Conservation (phyloP, 1,140 invertebrate species). For the Bombus impatiens region DNA sequence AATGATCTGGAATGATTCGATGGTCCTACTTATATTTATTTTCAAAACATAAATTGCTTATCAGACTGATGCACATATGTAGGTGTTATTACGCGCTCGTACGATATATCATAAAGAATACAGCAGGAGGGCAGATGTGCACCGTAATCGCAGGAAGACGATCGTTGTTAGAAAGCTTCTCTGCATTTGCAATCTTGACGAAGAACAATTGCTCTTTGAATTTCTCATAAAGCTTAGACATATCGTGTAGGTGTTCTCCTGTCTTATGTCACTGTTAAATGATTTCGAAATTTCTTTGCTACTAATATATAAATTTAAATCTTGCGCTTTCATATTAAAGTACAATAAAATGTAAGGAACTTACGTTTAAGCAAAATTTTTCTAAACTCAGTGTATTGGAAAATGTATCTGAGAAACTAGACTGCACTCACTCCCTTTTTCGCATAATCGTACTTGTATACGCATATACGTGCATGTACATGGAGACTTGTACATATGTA, state of each 20-base stretch:
- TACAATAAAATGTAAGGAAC: not conserved
- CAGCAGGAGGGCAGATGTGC: slow-evolving; percentile 53
- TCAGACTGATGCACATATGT: slow-evolving; percentile 19
- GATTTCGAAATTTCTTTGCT: no score
- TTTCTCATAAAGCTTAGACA: not conserved
- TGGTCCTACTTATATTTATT: slow-evolving; percentile 4
- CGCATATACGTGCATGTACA: not conserved
- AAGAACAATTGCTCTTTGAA: slow-evolving; percentile 58
- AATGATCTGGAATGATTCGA: no score
- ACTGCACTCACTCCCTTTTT: not conserved
- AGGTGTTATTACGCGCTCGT: slow-evolving; percentile 24
- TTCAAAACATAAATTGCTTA: slow-evolving; percentile 23
- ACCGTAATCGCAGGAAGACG: slow-evolving; percentile 56
- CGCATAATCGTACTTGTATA: not conserved
- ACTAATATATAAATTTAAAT: no score
- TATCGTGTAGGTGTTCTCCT: slow-evolving; percentile 26
- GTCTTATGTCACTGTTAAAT: not conserved
- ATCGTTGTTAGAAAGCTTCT: slow-evolving; percentile 40
- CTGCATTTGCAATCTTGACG: slow-evolving; percentile 37
- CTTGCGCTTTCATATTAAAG: not conserved
- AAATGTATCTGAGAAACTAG: not conserved
- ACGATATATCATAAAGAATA: slow-evolving; percentile 25
- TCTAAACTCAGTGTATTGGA: not conserved
- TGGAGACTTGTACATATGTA: not conserved
- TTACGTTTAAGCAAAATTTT: slow-evolving; percentile 7